Conservation (phyloP, 1,140 invertebrate genomes). For the Drosophila ficusphila region DNA sequence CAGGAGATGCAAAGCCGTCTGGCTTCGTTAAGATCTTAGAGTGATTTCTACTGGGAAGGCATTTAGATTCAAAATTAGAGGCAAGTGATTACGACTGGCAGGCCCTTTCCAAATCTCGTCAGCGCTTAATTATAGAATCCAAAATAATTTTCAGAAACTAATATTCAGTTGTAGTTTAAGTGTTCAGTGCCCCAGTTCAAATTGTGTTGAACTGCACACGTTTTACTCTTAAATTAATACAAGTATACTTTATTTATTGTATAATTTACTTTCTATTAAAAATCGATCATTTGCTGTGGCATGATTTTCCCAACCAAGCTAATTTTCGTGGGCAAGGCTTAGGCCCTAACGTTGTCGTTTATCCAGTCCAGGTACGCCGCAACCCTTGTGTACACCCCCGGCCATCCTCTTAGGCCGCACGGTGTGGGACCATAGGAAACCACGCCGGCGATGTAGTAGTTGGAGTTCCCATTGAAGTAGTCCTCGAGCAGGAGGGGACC, state of each 20-base stretch:
- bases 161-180: slow-evolving; percentile 40
- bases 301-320: neutral
- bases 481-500: slow-evolving; percentile 83
- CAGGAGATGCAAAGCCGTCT: slow-evolving; percentile 85
- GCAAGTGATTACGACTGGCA: neutral
- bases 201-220: slow-evolving; percentile 40
- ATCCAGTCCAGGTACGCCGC: slow-evolving; percentile 89
- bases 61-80: slow-evolving; percentile 26
- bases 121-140: slow-evolving; percentile 41
- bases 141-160: slow-evolving; percentile 42
- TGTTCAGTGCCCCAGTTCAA: slow-evolving; percentile 47
- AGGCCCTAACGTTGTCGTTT: slow-evolving; percentile 79
- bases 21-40: slow-evolving; percentile 73
- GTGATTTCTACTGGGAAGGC: slow-evolving; percentile 58
- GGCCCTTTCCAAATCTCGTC: slow-evolving; percentile 38
- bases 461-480: slow-evolving; percentile 32
- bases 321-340: neutral
- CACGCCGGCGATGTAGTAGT: slow-evolving; percentile 86
- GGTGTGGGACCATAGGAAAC: slow-evolving; percentile 91
- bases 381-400: slow-evolving; percentile 91
- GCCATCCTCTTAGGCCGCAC: slow-evolving; percentile 89
- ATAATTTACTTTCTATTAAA: slow-evolving; percentile 63
- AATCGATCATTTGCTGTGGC: slow-evolving; percentile 19
- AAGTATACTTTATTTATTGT: slow-evolving; percentile 69
- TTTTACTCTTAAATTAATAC: slow-evolving; percentile 44